Percentiles rank a stretch among this genome's conserved stretches.
Evolutionary conservation across 2,797 vertebrate species (phyloP).

Genomic region (Vultur gryphus): DNA sequence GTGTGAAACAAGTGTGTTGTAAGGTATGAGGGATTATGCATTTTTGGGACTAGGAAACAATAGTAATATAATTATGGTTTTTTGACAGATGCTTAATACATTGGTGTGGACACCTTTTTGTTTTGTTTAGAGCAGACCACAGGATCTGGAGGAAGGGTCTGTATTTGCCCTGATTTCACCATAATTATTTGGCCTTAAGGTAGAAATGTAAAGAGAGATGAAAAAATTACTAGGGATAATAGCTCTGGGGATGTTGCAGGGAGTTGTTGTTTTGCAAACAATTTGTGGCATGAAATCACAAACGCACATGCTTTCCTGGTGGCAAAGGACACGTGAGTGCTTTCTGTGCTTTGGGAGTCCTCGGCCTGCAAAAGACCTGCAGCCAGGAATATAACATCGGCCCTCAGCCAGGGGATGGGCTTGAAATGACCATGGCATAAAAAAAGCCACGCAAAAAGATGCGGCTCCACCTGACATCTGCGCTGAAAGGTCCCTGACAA

Average conservation of each 20-base stretch:
- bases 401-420: not conserved
- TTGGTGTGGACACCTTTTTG: not conserved
- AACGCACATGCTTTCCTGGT: not conserved
- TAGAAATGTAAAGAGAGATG: not conserved
- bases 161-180: not conserved
- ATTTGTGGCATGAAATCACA: not conserved
- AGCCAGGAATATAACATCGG: not conserved
- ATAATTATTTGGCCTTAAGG: not conserved
- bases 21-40: not conserved
- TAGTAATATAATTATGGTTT: rapidly evolving
- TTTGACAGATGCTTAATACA: not conserved
- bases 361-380: not conserved
- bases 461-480: not conserved
- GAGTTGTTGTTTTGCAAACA: not conserved
- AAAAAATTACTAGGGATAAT: not conserved
- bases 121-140: not conserved
- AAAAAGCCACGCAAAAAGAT: not conserved
- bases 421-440: not conserved
- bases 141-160: not conserved
- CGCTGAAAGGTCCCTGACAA: not conserved
- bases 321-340: not conserved
- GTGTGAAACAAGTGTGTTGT: not conserved
- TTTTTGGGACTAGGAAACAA: not conserved
- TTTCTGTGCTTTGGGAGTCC: not conserved
- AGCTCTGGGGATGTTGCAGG: not conserved